Conservation (phyloP, 2,888 invertebrate species). For the Baronia brevicornis region DNA sequence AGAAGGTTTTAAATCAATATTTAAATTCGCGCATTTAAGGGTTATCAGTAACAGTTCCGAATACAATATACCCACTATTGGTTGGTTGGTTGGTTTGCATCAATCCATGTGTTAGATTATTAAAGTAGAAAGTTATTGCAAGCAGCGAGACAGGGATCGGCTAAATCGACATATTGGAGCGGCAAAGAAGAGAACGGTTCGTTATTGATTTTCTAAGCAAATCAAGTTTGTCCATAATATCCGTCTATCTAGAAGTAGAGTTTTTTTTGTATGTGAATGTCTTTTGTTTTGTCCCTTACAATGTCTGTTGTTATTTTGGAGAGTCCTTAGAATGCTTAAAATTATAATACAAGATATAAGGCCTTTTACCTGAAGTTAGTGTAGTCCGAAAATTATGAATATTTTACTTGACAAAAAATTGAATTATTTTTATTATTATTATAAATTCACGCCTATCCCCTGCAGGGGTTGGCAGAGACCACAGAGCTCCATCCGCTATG, state of each 20-base stretch:
- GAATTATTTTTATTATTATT: too few relatives aligned
- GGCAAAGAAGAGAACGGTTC: constrained; percentile 71
- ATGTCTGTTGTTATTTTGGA: constrained; percentile 42
- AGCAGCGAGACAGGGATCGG: constrained; percentile 70
- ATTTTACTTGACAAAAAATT: too few relatives aligned
- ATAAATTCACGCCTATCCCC: too few relatives aligned
- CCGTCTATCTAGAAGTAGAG: constrained; percentile 36
- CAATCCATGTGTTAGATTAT: constrained; percentile 14
- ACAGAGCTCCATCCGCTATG: too few relatives aligned
- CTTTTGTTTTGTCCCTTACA: constrained; percentile 46
- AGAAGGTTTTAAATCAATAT: too few relatives aligned
- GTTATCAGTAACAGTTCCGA: too few relatives aligned
- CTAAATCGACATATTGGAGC: constrained; percentile 66
- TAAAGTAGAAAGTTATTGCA: constrained; percentile 64
- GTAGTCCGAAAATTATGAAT: too few relatives aligned
- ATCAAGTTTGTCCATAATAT: constrained; percentile 23
- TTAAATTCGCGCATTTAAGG: too few relatives aligned
- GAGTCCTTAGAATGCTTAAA: constrained; percentile 36
- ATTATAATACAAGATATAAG: too few relatives aligned
- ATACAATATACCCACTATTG: constrained; percentile 22
- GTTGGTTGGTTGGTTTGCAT: too few relatives aligned
- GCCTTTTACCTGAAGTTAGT: too few relatives aligned
- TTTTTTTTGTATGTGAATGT: constrained; percentile 59
- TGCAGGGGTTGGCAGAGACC: too few relatives aligned
- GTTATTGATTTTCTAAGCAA: constrained; percentile 33